Evolutionary conservation across 2,888 invertebrate species (phyloP).

Genomic region (Tachina grossa): DNA sequence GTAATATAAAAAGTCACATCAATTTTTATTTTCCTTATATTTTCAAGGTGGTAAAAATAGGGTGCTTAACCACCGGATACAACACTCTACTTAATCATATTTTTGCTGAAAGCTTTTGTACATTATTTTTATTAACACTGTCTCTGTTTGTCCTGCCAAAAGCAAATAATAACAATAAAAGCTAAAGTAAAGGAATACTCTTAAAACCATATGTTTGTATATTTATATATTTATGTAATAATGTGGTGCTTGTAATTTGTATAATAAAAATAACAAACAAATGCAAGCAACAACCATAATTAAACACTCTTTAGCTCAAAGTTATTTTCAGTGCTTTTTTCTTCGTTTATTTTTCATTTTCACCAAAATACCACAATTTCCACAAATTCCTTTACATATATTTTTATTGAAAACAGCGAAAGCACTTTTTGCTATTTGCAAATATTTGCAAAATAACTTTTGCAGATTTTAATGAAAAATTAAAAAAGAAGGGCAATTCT

Average conservation of each 20-base stretch:
- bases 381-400: neutral
- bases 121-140: constrained; percentile 6
- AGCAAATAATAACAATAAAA: neutral
- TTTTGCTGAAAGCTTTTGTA: neutral
- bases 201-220: neutral
- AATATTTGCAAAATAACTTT: neutral
- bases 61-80: neutral
- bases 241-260: neutral
- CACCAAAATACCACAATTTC: neutral
- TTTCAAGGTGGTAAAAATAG: too few species aligned
- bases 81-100: neutral
- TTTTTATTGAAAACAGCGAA: neutral
- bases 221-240: neutral
- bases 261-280: neutral
- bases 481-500: too few species aligned
- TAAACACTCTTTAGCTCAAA: neutral
- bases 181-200: neutral
- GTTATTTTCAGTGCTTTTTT: neutral
- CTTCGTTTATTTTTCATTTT: too few species aligned
- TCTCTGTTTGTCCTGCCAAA: neutral
- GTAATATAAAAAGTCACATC: neutral
- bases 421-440: neutral
- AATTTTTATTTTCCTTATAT: neutral
- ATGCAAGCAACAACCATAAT: neutral
- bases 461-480: too few species aligned